Base-by-base conservation (phyloP, 2,113 vertebrate genomes). In the Archilochus colubris region DNA sequence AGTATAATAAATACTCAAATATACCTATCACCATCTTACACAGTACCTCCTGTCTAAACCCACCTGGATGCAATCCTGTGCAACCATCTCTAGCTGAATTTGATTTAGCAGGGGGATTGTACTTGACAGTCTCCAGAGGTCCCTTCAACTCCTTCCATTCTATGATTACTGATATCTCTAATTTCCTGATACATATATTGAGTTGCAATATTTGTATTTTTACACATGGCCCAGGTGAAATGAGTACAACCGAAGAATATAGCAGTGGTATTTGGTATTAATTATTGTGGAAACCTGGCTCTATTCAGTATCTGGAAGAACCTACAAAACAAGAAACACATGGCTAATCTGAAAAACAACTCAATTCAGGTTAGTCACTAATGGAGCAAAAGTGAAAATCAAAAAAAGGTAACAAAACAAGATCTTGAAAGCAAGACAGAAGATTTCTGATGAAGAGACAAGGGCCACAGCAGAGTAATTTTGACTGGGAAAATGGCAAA, bases 201-300 rank as follows among this genome's bases (percentile, higher is more conserved):
- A 8, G 18, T 38, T 79, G 23, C 51, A 44, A 61, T 27, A 22
- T 66, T 31, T 31, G 10, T 36, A 53, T 57, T 86, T 86, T 78
- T 53, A 57, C 24, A 46, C 16, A 11, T 0, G 0, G 3, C 61
- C 12, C n/a, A 75, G 51, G 15, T 4, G 44, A 46, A 78, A 69
- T 46, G 28, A 28, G 2, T 30, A 11, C 31, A 51, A 16, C 9
- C 12, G 59, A 78, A 6, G 48, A 54, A n/a, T 31, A 20, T 15
- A 10, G 19, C 59, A 68, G 19, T 0, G 0, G 7, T 17, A 17
- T 36, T 59, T 50, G 38, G 7, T 31, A 36, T 16, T 62, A 30
- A 28, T 73, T 61, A 25, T 18, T 61, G 46, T 46, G 24, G 59
- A 73, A 54, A 8, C 4, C 19, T n/a, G 58, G 31, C 8, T 58